These are phyloP conservation scores for Butorides virescens DNA, from an alignment of 2,113 vertebrate genomes.

Conservation along the genomic window DNA sequence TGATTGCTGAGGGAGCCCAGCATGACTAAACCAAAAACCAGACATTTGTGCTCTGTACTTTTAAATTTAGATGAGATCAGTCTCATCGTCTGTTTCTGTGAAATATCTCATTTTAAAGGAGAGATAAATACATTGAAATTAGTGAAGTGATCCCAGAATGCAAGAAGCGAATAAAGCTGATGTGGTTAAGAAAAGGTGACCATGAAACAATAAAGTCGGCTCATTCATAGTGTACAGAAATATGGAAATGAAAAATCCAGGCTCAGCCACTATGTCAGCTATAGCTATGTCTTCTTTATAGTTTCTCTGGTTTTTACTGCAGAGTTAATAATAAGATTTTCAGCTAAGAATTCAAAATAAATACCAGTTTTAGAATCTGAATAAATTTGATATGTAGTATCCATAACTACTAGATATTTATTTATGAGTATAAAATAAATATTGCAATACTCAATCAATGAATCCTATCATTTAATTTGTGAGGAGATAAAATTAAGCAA, in stretches of 20 bases:
- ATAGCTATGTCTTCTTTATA: neutral
- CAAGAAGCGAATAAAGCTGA: neutral
- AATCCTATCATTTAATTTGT: neutral
- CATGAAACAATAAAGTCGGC: neutral
- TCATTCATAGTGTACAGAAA: neutral
- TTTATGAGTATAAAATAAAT: neutral
- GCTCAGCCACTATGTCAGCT: neutral
- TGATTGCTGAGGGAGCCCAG: neutral
- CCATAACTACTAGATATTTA: neutral
- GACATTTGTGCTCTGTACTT: neutral
- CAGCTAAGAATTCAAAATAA: neutral
- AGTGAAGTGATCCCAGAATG: neutral
- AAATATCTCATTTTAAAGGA: neutral
- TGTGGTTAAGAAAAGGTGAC: neutral
- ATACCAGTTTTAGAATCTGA: neutral
- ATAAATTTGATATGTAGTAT: neutral
- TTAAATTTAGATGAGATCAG: neutral
- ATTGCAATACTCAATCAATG: neutral
- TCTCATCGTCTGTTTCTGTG: neutral
- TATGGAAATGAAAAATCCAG: neutral
- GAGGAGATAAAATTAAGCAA: neutral
- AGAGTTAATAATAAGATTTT: neutral
- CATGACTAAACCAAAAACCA: neutral
- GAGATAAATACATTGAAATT: neutral
- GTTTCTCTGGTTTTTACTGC: neutral